A percentile compares a stretch with the other conserved stretches of the same genome.
phyloP scores from a whole-genome alignment of 2,888 invertebrate genomes.

The Amphiduros pacificus region DNA sequence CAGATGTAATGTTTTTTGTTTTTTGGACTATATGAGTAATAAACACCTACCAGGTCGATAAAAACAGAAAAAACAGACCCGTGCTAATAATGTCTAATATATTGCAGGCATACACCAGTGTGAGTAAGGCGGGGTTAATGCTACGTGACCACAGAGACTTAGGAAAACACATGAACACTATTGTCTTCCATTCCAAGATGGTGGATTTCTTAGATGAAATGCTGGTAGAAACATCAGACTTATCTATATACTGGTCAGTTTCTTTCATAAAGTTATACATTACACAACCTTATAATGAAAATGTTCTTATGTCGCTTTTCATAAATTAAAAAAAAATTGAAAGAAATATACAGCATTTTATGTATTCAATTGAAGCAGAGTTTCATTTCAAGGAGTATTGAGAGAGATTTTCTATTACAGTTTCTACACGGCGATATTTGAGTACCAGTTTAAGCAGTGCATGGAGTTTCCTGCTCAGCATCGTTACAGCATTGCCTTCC shows the following conservation, averaged over 20 bases:
- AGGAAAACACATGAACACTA: constrained; percentile 89
- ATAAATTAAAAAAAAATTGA: too few relatives aligned
- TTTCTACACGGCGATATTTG: constrained; percentile 95
- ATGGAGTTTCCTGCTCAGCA: constrained; percentile 95
- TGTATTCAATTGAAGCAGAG: too few relatives aligned
- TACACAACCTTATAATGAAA: neutral
- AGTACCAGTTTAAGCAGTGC: constrained; percentile 98
- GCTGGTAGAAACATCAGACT: constrained; percentile 92
- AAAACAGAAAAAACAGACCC: too few relatives aligned
- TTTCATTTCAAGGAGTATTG: too few relatives aligned
- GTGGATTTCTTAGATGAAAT: constrained; percentile 97
- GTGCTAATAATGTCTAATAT: too few relatives aligned
- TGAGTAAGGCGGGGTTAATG: constrained; percentile 74
- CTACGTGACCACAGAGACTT: constrained; percentile 83
- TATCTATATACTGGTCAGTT: constrained; percentile 86
- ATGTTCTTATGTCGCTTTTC: too few relatives aligned
- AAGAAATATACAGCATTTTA: too few relatives aligned
- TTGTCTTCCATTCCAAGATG: constrained; percentile 96
- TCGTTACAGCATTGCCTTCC: constrained; percentile 95
- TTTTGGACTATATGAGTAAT: too few relatives aligned
- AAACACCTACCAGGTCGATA: too few relatives aligned
- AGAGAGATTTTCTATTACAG: constrained; percentile 56
- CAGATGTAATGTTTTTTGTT: too few relatives aligned
- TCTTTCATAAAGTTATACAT: neutral
- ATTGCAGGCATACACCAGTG: constrained; percentile 74